These are phyloP conservation scores for Bombus affinis DNA, from an alignment of 1,140 invertebrate species.

Conservation along the genomic window DNA sequence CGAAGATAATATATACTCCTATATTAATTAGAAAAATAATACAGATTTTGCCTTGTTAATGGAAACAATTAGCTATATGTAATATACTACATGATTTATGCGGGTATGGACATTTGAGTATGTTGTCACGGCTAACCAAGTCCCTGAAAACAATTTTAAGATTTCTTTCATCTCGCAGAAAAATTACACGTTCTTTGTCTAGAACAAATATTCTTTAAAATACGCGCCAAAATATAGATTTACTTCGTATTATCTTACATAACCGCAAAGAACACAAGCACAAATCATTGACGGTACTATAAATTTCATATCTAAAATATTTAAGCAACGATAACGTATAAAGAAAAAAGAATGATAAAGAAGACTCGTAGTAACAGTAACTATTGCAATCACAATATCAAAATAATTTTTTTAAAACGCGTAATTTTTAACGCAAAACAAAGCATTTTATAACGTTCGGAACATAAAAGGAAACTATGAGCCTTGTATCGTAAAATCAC, in stretches of 20 bases:
- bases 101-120: slow-evolving; percentile 74
- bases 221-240: not conserved
- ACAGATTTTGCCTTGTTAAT: slow-evolving; percentile 75
- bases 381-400: not conserved
- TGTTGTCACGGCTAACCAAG: slow-evolving; percentile 73
- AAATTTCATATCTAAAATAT: not conserved
- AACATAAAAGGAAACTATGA: not conserved
- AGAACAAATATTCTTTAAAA: not conserved
- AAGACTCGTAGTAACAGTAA: not conserved
- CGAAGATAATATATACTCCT: slow-evolving; percentile 63
- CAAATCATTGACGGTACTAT: not conserved
- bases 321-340: not conserved
- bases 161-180: slow-evolving; percentile 47
- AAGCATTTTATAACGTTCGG: too few species aligned
- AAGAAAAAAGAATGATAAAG: not conserved
- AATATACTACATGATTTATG: slow-evolving; percentile 66
- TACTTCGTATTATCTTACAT: not conserved
- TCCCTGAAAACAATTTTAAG: slow-evolving; percentile 71
- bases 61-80: slow-evolving; percentile 75
- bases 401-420: not conserved
- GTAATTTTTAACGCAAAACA: not conserved
- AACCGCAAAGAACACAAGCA: not conserved
- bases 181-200: slow-evolving; percentile 8
- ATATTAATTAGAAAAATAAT: slow-evolving; percentile 82
- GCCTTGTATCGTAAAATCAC: not conserved